phyloP scores from a whole-genome alignment of 2,888 invertebrate genomes.

The Drosophila bunnanda region DNA sequence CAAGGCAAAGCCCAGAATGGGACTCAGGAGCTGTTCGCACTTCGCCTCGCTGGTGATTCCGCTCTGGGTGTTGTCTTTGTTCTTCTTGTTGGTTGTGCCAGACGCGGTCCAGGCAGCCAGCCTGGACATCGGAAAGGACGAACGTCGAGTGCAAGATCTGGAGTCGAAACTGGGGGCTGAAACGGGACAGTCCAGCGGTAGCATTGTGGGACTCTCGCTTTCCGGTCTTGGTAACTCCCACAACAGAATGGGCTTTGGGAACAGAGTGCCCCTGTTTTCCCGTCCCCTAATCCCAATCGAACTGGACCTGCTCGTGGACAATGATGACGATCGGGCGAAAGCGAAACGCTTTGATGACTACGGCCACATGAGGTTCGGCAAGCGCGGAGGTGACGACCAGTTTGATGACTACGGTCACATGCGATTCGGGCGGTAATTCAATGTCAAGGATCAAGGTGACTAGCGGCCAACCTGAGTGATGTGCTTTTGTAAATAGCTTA shows the following conservation, averaged over 20 bases:
- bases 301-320: constrained; percentile 81
- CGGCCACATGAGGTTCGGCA: constrained; percentile 89
- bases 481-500: constrained; percentile 43
- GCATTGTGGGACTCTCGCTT: constrained; percentile 12
- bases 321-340: constrained; percentile 79
- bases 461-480: constrained; percentile 6
- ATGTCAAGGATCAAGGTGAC: not conserved
- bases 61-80: constrained; percentile 37
- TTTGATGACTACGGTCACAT: constrained; percentile 92
- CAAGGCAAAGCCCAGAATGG: constrained; percentile 31
- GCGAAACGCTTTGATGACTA: constrained; percentile 89
- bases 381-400: constrained; percentile 87
- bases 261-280: constrained; percentile 68
- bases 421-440: constrained; percentile 86
- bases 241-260: constrained; percentile 65
- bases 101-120: constrained; percentile 35
- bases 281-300: constrained; percentile 82
- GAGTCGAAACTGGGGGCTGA: constrained; percentile 59
- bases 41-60: constrained; percentile 45
- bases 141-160: constrained; percentile 47
- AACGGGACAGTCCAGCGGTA: constrained; percentile 12
- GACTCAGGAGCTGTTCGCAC: constrained; percentile 21
- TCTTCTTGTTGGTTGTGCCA: constrained; percentile 36
- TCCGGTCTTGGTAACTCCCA: constrained; percentile 53
- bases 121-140: constrained; percentile 51